These are phyloP conservation scores for Hucho hucho DNA, from an alignment of 2,113 vertebrate genomes.

Conservation along the genomic window DNA sequence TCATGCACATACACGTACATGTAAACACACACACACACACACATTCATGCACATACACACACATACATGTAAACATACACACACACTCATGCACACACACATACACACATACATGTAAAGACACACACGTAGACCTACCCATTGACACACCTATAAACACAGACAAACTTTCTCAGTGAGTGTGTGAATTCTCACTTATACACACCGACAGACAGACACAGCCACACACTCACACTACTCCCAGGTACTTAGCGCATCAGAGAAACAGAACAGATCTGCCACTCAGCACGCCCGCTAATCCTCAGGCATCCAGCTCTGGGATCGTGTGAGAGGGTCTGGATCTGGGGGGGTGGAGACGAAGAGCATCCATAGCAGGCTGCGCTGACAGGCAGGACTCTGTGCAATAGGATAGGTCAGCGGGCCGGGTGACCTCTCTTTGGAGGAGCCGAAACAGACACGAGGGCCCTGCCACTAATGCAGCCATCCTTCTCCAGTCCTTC, in stretches of 20 bases:
- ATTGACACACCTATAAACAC: neutral
- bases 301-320: conserved; percentile 70
- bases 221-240: conserved; percentile 40
- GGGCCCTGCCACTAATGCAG: conserved; percentile 34
- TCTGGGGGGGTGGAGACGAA: conserved; percentile 10
- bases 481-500: conserved; percentile 21
- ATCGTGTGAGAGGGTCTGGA: conserved; percentile 56
- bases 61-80: too few species aligned
- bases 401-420: conserved; percentile 45
- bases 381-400: conserved; percentile 41
- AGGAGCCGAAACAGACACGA: conserved; percentile 19
- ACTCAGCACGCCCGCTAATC: conserved; percentile 68
- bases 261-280: conserved; percentile 72
- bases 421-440: conserved; percentile 48
- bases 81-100: too few species aligned
- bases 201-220: conserved; percentile 19
- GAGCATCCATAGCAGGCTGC: conserved; percentile 23
- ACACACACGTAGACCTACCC: conserved; percentile 17
- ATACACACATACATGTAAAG: too few species aligned
- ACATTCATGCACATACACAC: too few species aligned
- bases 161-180: neutral
- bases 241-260: conserved; percentile 65
- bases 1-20: conserved; percentile 1
- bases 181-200: neutral
- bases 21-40: too few species aligned